phyloP scores from a whole-genome alignment of 2,888 invertebrate genomes.

The Beris chalybata region DNA sequence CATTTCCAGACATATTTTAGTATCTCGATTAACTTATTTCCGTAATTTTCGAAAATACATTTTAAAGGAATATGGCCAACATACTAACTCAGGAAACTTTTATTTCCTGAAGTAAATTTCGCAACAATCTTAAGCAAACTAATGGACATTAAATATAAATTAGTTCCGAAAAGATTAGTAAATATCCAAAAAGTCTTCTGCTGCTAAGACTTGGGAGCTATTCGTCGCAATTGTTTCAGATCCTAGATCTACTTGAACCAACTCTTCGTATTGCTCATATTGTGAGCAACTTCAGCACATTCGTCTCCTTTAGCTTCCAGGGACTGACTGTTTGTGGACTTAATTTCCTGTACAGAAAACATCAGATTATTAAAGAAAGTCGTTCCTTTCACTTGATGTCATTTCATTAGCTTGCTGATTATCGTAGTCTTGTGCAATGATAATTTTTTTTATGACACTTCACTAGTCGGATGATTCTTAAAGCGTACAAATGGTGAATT shows the following conservation, averaged over 20 bases:
- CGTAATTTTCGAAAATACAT: too few relatives aligned
- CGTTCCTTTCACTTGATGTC: conserved; percentile 8
- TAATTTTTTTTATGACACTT: conserved; percentile 42
- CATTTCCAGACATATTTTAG: too few relatives aligned
- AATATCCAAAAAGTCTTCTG: too few relatives aligned
- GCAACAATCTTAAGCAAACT: too few relatives aligned
- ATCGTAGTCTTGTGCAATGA: conserved; percentile 41
- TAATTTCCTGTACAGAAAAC: conserved; percentile 46
- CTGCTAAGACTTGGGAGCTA: too few relatives aligned
- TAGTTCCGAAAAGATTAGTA: too few relatives aligned
- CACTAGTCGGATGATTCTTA: conserved; percentile 46
- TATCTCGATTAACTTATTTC: too few relatives aligned
- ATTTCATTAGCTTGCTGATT: neutral
- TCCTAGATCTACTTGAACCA: conserved; percentile 28
- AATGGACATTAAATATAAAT: too few relatives aligned
- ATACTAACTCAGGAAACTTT: too few relatives aligned
- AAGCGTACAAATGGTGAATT: conserved; percentile 47
- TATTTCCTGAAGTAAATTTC: too few relatives aligned
- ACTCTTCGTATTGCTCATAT: conserved; percentile 3
- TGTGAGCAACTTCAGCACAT: conserved; percentile 3
- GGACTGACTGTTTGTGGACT: neutral
- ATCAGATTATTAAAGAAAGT: conserved; percentile 55
- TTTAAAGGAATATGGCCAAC: too few relatives aligned
- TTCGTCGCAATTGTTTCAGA: conserved; percentile 9
- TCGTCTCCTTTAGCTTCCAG: neutral